Evolutionary conservation across 2,113 vertebrate genomes (phyloP), one percentile per base, ranked within the genome.

Genomic region (Rhinopomastus cyanomelas): DNA sequence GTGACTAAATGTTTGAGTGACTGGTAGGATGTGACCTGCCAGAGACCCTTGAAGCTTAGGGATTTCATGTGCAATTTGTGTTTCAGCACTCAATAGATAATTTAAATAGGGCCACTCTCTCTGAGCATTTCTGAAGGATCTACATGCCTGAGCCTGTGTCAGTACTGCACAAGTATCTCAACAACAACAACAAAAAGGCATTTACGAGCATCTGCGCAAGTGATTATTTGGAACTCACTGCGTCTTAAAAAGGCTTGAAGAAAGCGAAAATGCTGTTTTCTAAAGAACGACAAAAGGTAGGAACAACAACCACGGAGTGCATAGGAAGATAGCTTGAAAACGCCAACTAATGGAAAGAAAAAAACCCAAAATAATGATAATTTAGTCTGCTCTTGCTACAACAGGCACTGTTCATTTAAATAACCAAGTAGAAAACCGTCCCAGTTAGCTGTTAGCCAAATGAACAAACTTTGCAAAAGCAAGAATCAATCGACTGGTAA

Each of bases 11-110:
- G 85, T 97, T 96, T 97, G 96, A 97, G 89, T 96, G 96, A 97
- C 95, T 97, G 94, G 88, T 95, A 95, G 94, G 92, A 95, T 95
- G 95, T 95, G 96, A 97, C 96, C 96, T 95, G 94, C 92, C 96
- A 95, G 94, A 86, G 95, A 96, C 93, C 94, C 89, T 46, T 78
- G 93, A 95, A 96, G 96, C 96, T 94, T 95, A 87, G 96, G 96
- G 96, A 97, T 97, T 96, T 97, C 94, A 84, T 87, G 87, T 95
- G 90, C 88, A 96, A 96, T 97, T 95, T 97, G 89, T 93, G 93
- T 94, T 92, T 72, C 90, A 88, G 87, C 66, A 85, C 88, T 94
- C 92, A 93, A 93, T 90, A 89, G 93, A 96, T 94, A 92, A 96
- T 96, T 95, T 96, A 97, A 97, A 97, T 96, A 81, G 92, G 80